These are phyloP conservation scores for Philaethria dido DNA, from an alignment of 2,888 invertebrate species.

Conservation along the genomic window DNA sequence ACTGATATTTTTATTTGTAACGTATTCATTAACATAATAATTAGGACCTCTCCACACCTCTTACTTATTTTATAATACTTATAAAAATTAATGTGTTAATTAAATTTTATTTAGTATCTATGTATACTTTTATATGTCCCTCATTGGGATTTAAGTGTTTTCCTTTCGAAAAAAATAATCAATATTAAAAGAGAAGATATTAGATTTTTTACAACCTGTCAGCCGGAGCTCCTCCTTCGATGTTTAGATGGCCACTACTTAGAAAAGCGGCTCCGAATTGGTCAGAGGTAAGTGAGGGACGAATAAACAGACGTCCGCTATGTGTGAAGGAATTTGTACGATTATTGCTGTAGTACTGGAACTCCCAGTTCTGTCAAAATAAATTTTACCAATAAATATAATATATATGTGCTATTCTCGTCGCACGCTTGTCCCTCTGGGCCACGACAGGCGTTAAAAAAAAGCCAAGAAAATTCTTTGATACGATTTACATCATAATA, in stretches of 20 bases:
- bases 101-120: too few species aligned
- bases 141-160: too few species aligned
- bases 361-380: constrained; percentile 86
- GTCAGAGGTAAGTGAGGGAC: constrained; percentile 84
- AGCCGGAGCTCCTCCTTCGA: constrained; percentile 85
- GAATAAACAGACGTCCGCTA: constrained; percentile 84
- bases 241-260: constrained; percentile 75
- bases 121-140: too few species aligned
- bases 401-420: too few species aligned
- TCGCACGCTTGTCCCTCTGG: too few species aligned
- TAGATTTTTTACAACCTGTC: constrained; percentile 73
- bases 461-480: too few species aligned
- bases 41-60: too few species aligned
- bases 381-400: neutral
- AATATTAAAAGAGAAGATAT: neutral
- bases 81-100: too few species aligned
- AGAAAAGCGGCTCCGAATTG: constrained; percentile 82
- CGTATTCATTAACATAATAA: neutral
- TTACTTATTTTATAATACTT: too few species aligned
- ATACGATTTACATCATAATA: too few species aligned
- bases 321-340: constrained; percentile 85
- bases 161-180: neutral
- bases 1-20: neutral
- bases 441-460: too few species aligned
- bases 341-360: constrained; percentile 88